phyloP scores from a whole-genome alignment of 2,888 invertebrate species.

The Drosophila cognata region DNA sequence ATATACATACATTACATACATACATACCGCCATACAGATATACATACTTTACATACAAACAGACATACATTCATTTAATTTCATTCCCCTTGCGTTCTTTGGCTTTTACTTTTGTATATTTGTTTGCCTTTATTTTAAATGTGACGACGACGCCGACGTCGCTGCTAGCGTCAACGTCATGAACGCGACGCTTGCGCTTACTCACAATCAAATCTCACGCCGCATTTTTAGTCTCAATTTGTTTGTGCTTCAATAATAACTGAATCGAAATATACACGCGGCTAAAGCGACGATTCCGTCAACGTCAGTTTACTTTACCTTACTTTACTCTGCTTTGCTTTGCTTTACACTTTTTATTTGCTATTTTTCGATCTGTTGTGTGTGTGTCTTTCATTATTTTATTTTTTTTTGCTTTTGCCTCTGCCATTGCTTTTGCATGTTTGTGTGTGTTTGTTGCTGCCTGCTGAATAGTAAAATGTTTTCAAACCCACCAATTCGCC shows the following conservation, averaged over 20 bases:
- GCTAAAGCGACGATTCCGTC: constrained; percentile 73
- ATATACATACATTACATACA: constrained; percentile 8
- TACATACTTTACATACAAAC: constrained; percentile 6
- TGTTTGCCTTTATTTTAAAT: constrained; percentile 65
- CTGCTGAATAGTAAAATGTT: constrained; percentile 53
- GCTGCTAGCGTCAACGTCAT: constrained; percentile 38
- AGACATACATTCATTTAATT: constrained; percentile 49
- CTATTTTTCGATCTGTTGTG: constrained; percentile 30
- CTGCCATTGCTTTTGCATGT: constrained; percentile 56
- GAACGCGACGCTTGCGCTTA: constrained; percentile 73
- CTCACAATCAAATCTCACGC: constrained; percentile 82
- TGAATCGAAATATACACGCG: constrained; percentile 78
- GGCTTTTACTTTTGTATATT: constrained; percentile 56
- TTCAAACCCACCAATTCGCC: constrained; percentile 39
- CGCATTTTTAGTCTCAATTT: constrained; percentile 83
- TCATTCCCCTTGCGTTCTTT: constrained; percentile 53
- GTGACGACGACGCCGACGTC: constrained; percentile 48
- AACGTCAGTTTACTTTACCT: constrained; percentile 70
- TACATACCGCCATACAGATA: constrained; percentile 10
- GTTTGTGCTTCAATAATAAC: constrained; percentile 83
- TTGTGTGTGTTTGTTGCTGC: constrained; percentile 50
- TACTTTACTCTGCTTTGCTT: constrained; percentile 39
- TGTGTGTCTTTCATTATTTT: constrained; percentile 26
- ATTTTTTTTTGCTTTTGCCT: constrained; percentile 46
- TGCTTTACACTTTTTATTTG: constrained; percentile 38